Evolutionary conservation across 2,888 invertebrate species (phyloP).

Genomic region (Noctuana brunneofusca): DNA sequence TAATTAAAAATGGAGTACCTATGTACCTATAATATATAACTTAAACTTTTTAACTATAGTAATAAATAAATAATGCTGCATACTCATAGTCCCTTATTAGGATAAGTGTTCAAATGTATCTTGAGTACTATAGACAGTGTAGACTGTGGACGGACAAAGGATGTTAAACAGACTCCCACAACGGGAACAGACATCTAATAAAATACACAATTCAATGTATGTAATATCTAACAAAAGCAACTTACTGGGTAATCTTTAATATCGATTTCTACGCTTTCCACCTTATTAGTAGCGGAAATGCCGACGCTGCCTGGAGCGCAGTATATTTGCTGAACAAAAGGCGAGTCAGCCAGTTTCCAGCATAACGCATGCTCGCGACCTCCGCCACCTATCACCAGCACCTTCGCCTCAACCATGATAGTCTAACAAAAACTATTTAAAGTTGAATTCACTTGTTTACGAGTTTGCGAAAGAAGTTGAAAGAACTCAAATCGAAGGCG

Average conservation of each 20-base stretch:
- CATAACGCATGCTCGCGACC: constrained; percentile 98
- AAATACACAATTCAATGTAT: no score
- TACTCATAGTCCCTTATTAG: no score
- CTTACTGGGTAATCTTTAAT: constrained; percentile 88
- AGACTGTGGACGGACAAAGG: no score
- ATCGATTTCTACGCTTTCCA: constrained; percentile 85
- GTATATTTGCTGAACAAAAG: constrained; percentile 86
- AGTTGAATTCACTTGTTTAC: constrained; percentile 23
- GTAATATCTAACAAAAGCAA: constrained; percentile 37
- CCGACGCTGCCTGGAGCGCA: constrained; percentile 96
- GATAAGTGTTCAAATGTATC: no score
- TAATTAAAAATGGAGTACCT: no score
- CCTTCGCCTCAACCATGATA: constrained; percentile 74
- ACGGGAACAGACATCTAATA: no score
- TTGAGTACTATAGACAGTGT: no score
- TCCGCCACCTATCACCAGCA: constrained; percentile 94
- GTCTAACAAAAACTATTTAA: constrained; percentile 28
- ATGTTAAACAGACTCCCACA: no score
- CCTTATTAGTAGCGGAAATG: constrained; percentile 87
- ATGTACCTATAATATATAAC: no score
- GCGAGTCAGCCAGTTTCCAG: constrained; percentile 95
- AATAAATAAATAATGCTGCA: no score
- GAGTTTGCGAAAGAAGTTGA: background rate
- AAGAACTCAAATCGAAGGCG: background rate
- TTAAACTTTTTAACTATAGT: no score